Percentiles rank a stretch among this genome's conserved stretches.
phyloP scores from a whole-genome alignment of 2,888 invertebrate genomes.

The Pantelozetes paolii region DNA sequence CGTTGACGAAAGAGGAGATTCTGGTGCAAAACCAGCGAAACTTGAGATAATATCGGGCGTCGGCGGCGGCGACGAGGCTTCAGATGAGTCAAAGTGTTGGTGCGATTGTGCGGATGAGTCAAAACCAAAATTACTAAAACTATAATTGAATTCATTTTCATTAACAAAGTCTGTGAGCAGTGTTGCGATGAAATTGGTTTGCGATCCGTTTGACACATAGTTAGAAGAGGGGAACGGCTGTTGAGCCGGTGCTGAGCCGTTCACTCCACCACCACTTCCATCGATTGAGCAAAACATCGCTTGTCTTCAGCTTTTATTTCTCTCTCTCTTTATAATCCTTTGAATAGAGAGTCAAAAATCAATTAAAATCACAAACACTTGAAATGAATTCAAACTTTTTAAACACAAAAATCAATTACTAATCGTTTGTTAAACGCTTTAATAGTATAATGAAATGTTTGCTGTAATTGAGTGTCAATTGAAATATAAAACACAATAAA shows the following conservation, averaged over 20 bases:
- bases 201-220: slow-evolving; percentile 9
- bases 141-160: neutral
- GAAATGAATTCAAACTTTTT: too few species aligned
- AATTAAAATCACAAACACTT: neutral
- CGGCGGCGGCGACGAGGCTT: slow-evolving; percentile 12
- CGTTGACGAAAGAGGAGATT: neutral
- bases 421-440: too few species aligned
- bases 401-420: too few species aligned
- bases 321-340: neutral
- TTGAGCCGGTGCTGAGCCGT: neutral
- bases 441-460: too few species aligned
- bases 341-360: neutral
- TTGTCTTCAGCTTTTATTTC: neutral
- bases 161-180: neutral
- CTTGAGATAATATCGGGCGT: slow-evolving; percentile 20
- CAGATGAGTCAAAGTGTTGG: slow-evolving; percentile 1
- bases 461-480: too few species aligned
- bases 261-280: neutral
- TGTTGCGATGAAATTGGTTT: slow-evolving; percentile 17
- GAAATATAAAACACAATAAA: too few species aligned
- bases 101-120: neutral
- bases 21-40: neutral
- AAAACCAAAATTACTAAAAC: neutral
- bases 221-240: neutral
- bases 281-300: neutral